Evolutionary conservation across 2,113 vertebrate species (phyloP).

Genomic region (Nipponia nippon): DNA sequence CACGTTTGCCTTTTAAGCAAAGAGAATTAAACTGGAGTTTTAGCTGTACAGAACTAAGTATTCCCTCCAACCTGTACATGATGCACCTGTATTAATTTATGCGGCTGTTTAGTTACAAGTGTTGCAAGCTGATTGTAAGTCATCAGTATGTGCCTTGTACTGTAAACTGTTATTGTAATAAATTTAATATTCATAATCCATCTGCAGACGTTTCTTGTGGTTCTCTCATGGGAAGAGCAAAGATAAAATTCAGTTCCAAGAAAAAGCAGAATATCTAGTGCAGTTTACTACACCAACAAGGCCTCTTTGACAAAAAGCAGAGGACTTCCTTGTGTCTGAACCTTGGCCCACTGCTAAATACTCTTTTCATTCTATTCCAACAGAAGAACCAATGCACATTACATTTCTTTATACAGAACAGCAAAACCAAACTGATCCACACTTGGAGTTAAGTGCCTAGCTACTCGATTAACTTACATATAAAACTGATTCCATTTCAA

Average conservation of each 20-base stretch:
- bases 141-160: slow-evolving; percentile 72
- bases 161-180: slow-evolving; percentile 71
- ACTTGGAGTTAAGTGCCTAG: not conserved
- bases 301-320: not conserved
- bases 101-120: slow-evolving; percentile 67
- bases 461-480: not conserved
- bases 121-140: slow-evolving; percentile 67
- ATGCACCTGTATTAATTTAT: slow-evolving; percentile 65
- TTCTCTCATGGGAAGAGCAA: not conserved
- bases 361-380: not conserved
- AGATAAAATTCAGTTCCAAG: not conserved
- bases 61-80: slow-evolving; percentile 48
- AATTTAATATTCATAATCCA: slow-evolving; percentile 67
- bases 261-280: not conserved
- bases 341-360: not conserved
- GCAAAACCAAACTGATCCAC: not conserved
- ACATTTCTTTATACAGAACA: not conserved
- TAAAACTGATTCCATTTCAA: not conserved
- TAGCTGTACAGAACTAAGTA: slow-evolving; percentile 64
- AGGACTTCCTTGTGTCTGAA: not conserved
- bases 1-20: slow-evolving; percentile 42
- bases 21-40: slow-evolving; percentile 57
- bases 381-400: not conserved
- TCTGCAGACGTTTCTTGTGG: not conserved
- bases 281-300: not conserved